Conservation (phyloP, 2,888 invertebrate species). For the Apotomis turbidana region DNA sequence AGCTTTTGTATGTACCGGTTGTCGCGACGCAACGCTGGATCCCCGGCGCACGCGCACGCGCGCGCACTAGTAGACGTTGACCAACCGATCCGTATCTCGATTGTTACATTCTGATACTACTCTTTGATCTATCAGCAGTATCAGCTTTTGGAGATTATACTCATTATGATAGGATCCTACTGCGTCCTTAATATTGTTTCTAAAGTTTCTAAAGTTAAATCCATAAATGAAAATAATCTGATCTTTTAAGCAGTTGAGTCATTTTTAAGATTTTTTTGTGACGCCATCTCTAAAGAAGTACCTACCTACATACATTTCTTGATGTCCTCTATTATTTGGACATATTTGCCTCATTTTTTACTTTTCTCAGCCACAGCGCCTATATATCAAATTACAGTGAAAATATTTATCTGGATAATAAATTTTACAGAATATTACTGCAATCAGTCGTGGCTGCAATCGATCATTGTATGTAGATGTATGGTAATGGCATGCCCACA, state of each 20-base stretch:
- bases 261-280: too few species aligned
- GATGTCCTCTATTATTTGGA: neutral
- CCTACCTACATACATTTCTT: neutral
- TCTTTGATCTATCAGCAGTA: neutral
- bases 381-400: neutral
- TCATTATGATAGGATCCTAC: too few species aligned
- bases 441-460: slow-evolving; percentile 42
- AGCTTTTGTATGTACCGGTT: slow-evolving; percentile 41
- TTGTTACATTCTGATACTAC: slow-evolving; percentile 60
- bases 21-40: slow-evolving; percentile 37
- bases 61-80: slow-evolving; percentile 55
- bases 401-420: slow-evolving; percentile 6
- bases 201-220: too few species aligned
- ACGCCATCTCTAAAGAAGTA: too few species aligned
- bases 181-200: too few species aligned
- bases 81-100: slow-evolving; percentile 66
- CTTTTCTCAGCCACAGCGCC: neutral
- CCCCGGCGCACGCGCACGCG: slow-evolving; percentile 32
- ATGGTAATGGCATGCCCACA: slow-evolving; percentile 52
- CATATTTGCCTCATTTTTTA: neutral
- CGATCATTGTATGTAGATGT: slow-evolving; percentile 47
- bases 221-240: too few species aligned
- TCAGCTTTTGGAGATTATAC: neutral
- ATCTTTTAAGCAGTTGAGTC: too few species aligned
- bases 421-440: slow-evolving; percentile 39